Base-by-base conservation (phyloP, 2,113 vertebrate species). In the Leucosticte australis region DNA sequence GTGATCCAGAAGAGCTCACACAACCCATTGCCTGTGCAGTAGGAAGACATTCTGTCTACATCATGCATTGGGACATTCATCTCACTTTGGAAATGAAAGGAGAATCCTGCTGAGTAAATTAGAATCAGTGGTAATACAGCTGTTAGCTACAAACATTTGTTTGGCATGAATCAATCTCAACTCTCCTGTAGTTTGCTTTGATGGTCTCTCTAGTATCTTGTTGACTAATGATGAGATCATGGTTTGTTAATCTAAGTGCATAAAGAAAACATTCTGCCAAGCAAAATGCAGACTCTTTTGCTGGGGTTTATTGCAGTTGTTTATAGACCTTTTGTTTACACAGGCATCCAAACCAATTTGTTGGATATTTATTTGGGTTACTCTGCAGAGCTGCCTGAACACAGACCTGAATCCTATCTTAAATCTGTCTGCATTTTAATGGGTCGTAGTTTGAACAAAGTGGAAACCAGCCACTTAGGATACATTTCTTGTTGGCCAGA, bases 151-250 rank as follows among this genome's bases (percentile, higher is more conserved):
- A 98, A 98, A 98, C 98, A 97, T 97, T 97, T 97, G 97, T 97
- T 98, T 98, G 98, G 98, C 97, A 94, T 41, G 96, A 96, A 96
- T 97, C 97, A 96, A 42, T 96, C 95, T 92, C 41, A 59, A 97
- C 97, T 96, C 97, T 98, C 98, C 97, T 59, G 96, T 97, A 96
- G 98, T 95, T 98, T 96, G 96, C 98, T 99, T 99, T 98, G 98
- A 99, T 98, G 97, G 94, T 96, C 95, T 93, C 94, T 96, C 97
- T 96, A 91, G 96, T 97, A 98, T 98, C 97, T 97, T 94, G 96
- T 98, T 98, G 98, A 98, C 98, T 98, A 98, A 98, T 90, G 97
- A 97, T 98, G 97, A 98, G 97, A 97, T 98, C 98, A 97, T 97
- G 93, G 89, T 98, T 98, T 98, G 98, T 97, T 98, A 96, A 97